These are phyloP conservation scores for Polia nebulosa DNA, from an alignment of 2,888 invertebrate species.

Conservation along the genomic window DNA sequence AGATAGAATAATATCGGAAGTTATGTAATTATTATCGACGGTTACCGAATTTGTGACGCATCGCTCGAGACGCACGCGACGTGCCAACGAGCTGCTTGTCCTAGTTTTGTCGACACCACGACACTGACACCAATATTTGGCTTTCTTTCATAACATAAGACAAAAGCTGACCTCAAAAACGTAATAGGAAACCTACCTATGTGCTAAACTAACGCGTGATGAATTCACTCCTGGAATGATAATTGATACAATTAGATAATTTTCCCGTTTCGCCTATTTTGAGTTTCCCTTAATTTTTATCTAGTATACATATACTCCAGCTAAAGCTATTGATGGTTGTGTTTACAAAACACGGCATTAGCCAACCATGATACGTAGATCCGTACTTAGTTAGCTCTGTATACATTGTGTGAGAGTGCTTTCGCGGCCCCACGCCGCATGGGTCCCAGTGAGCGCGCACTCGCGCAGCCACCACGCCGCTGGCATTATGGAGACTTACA, in stretches of 20 bases:
- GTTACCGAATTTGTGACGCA: slow-evolving; percentile 85
- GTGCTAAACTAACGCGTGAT: slow-evolving; percentile 3
- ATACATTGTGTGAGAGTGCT: slow-evolving; percentile 81
- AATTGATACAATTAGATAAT: slow-evolving; percentile 3
- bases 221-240: background rate
- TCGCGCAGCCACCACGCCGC: slow-evolving; percentile 76
- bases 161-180: slow-evolving; percentile 78
- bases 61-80: slow-evolving; percentile 76
- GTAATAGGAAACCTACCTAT: slow-evolving; percentile 44
- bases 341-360: slow-evolving; percentile 36
- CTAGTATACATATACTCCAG: background rate
- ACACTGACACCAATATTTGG: slow-evolving; percentile 86
- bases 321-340: background rate
- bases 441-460: slow-evolving; percentile 72
- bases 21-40: slow-evolving; percentile 81
- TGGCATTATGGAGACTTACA: slow-evolving; percentile 85
- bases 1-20: slow-evolving; percentile 76
- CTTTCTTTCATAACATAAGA: slow-evolving; percentile 84
- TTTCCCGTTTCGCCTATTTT: background rate
- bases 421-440: slow-evolving; percentile 82
- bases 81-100: slow-evolving; percentile 79
- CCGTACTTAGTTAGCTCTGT: slow-evolving; percentile 57
- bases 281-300: background rate
- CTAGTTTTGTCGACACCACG: slow-evolving; percentile 78
- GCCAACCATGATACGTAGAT: slow-evolving; percentile 59